Percentiles rank a stretch among this genome's conserved stretches.
These are phyloP conservation scores for Macroglossus sobrinus DNA, from an alignment of 2,113 vertebrate species.

Conservation along the genomic window DNA sequence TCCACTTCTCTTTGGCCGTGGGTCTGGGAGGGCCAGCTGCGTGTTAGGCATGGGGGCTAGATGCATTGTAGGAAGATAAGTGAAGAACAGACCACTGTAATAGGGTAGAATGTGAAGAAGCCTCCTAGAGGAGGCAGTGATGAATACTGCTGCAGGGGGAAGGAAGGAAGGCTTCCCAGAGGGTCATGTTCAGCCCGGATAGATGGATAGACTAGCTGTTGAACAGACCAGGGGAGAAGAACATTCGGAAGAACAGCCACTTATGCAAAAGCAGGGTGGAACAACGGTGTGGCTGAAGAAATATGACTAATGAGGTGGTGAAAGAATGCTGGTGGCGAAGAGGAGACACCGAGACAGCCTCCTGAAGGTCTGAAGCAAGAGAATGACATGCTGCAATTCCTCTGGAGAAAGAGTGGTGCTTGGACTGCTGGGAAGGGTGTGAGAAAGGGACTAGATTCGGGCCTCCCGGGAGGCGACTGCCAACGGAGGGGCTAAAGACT, in stretches of 20 bases:
- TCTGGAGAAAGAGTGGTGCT: neutral
- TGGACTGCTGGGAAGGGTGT: neutral
- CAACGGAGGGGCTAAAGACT: neutral
- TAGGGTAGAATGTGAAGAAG: neutral
- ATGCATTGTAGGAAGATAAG: neutral
- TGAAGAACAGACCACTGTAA: neutral
- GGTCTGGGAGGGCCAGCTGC: neutral
- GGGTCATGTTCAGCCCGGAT: neutral
- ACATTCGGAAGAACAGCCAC: neutral
- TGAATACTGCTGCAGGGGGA: neutral
- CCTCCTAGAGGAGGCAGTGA: neutral
- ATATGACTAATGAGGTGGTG: neutral
- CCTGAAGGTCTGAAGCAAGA: neutral
- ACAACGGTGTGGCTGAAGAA: neutral
- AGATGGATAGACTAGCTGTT: neutral
- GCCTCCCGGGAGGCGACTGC: neutral
- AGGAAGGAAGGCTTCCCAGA: neutral
- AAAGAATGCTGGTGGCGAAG: neutral
- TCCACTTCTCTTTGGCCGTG: neutral
- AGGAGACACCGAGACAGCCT: neutral
- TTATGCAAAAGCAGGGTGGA: neutral
- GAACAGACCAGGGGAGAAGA: neutral
- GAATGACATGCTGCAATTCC: neutral
- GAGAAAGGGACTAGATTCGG: neutral
- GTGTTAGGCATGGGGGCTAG: neutral